Base-by-base conservation (phyloP, 2,113 vertebrate species). In the Acanthochromis polyacanthus region DNA sequence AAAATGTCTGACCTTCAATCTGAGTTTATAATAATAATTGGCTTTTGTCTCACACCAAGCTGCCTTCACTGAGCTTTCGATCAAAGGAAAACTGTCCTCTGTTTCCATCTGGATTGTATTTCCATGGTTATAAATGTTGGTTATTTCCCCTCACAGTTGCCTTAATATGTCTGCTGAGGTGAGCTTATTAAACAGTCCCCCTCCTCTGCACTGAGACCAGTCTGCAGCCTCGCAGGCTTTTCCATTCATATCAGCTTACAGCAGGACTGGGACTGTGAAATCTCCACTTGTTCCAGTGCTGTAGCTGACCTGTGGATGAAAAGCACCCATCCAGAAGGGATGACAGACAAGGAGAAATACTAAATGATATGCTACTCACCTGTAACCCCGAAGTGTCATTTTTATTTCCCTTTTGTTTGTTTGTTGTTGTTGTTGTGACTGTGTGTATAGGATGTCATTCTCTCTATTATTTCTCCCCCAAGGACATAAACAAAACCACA, bases 221-320 rank as follows among this genome's bases (percentile, higher is more conserved):
- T 69, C 70, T 79, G 53, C 57, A 73, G 63, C 74, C 57, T 55
- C 16, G n/a, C 22, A 56, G 51, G 14, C 40, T 63, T 73, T 48
- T 63, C 46, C 52, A 71, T 81, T 86, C 69, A 43, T 84, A 80
- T 84, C 72, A 82, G 56, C 60, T 68, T 63, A 67, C 60, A 78
- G 77, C 74, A 81, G 75, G 48, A 79, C 60, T 82, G 74, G 57
- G 66, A 82, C 19, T 82, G 75, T 85, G 84, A 87, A 88, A 85
- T 87, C 58, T 80, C 32, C 12, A 71, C 73, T 81, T 85, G 79
- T 82, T 80, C 72, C 64, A 79, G 65, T 63, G 60, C 68, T 52
- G 68, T 72, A 48, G 74, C 83, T 65, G 69, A 80, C 48, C 60
- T 71, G 69, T 71, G 79, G 52, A 20, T 67, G 68, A 36, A 50